Evolutionary conservation across 2,113 vertebrate species (phyloP).

Genomic region (Leucopsar rothschildi): DNA sequence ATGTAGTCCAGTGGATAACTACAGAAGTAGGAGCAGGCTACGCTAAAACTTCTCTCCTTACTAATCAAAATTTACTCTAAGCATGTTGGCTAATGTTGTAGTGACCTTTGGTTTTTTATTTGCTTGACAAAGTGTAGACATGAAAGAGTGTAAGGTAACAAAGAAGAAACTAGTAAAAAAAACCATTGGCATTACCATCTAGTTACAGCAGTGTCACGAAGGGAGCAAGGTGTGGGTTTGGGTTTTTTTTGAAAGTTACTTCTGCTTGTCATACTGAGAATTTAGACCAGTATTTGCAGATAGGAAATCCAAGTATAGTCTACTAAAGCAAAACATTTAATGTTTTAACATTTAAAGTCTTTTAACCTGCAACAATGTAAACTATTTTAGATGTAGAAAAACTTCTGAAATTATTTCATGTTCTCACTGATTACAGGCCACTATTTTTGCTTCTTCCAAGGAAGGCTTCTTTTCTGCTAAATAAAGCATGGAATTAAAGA

Average conservation of each 20-base stretch:
- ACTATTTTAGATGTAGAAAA: background rate
- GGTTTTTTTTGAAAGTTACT: background rate
- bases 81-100: background rate
- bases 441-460: background rate
- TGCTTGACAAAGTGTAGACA: background rate
- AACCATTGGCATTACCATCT: rapidly evolving
- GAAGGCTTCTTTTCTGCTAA: background rate
- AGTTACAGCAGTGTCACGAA: background rate
- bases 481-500: background rate
- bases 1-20: background rate
- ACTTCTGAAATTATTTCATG: background rate
- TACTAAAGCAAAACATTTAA: background rate
- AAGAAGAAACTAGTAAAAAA: background rate
- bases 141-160: background rate
- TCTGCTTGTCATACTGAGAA: background rate
- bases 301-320: background rate
- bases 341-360: background rate
- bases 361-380: background rate
- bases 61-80: background rate
- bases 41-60: background rate
- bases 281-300: background rate
- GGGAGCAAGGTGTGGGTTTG: background rate
- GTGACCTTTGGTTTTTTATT: background rate
- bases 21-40: rapidly evolving
- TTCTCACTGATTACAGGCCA: background rate